Percentiles rank a stretch among this genome's conserved stretches.
phyloP scores from a whole-genome alignment of 2,113 vertebrate species.

The Grammomys dolichurus region DNA sequence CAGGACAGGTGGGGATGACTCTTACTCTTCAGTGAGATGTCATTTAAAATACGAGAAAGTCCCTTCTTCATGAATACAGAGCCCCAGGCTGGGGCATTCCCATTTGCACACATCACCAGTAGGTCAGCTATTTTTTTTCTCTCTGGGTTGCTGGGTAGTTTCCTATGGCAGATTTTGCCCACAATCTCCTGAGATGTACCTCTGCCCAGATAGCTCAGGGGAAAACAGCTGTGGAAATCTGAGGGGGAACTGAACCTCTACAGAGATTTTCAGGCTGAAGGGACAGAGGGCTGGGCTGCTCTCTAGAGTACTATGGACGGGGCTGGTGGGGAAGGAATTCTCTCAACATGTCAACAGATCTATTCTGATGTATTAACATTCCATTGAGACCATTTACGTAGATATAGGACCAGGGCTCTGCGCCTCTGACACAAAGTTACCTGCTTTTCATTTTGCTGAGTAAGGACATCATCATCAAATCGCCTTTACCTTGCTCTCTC shows the following conservation, averaged over 20 bases:
- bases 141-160: neutral
- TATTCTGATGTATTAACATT: neutral
- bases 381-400: neutral
- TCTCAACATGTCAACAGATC: neutral
- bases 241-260: neutral
- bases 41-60: slow-evolving; percentile 32
- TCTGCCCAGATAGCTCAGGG: neutral
- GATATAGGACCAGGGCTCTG: neutral
- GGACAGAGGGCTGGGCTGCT: neutral
- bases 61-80: neutral
- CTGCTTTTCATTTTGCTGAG: slow-evolving; percentile 35
- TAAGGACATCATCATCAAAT: neutral
- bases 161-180: neutral
- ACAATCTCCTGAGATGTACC: neutral
- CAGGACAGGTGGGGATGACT: neutral
- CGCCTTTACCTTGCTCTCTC: neutral
- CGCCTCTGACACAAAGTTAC: neutral
- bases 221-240: neutral
- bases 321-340: neutral
- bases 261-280: neutral
- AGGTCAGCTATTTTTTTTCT: slow-evolving; percentile 48
- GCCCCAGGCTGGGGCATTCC: neutral
- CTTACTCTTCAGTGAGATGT: neutral
- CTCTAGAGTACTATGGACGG: neutral
- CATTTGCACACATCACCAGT: neutral